phyloP scores from a whole-genome alignment of 23 tunicate genomes.

The Trididemnum clinides region DNA sequence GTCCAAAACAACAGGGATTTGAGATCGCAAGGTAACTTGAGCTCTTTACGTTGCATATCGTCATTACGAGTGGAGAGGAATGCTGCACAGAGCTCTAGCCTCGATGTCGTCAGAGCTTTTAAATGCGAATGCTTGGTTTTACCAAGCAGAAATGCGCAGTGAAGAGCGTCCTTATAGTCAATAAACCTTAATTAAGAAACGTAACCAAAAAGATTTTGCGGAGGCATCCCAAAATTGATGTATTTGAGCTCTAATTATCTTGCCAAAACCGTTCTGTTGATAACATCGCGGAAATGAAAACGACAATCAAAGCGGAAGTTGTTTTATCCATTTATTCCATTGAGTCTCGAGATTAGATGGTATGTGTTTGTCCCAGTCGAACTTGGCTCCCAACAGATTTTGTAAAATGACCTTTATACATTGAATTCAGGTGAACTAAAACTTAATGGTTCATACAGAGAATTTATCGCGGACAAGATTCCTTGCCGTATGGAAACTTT shows the following conservation, averaged over 20 bases:
- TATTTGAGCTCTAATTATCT: background rate
- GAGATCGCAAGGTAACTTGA: background rate
- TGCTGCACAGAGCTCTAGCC: constrained; percentile 59
- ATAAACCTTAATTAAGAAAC: constrained; percentile 43
- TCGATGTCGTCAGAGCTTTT: too few species aligned
- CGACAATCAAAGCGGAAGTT: constrained; percentile 1
- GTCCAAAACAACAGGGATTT: constrained; percentile 39
- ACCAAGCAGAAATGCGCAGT: constrained; percentile 41
- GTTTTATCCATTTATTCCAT: constrained; percentile 21
- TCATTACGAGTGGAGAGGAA: constrained; percentile 27
- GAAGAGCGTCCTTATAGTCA: background rate
- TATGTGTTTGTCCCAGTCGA: constrained; percentile 48
- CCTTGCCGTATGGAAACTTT: background rate
- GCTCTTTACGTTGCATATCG: constrained; percentile 20
- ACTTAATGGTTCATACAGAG: constrained; percentile 43
- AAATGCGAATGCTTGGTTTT: constrained; percentile 41
- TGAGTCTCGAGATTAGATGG: background rate
- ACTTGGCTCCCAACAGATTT: background rate
- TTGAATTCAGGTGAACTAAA: constrained; percentile 47
- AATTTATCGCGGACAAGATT: constrained; percentile 36
- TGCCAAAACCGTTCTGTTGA: constrained; percentile 22
- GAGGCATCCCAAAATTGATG: constrained; percentile 68
- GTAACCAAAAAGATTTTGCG: constrained; percentile 41
- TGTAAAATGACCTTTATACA: constrained; percentile 41
- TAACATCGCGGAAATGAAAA: constrained; percentile 38